phyloP scores from a whole-genome alignment of 2,797 vertebrate genomes.

The Mormyrops boulengeri region DNA sequence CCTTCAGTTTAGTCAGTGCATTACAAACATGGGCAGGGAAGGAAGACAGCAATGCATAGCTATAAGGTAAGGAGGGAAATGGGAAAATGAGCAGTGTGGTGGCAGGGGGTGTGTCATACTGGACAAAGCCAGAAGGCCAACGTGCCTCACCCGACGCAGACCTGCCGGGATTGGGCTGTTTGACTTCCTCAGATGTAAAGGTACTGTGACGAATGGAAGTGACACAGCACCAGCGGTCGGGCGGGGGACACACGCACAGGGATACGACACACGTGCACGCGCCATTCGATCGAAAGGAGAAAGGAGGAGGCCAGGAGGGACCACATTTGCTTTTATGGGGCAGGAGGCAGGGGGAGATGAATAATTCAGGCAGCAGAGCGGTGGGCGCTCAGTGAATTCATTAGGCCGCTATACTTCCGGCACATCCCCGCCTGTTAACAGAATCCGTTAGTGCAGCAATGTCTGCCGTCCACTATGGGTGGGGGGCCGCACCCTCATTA shows the following conservation, averaged over 20 bases:
- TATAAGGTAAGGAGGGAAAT: neutral
- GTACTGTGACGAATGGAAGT: neutral
- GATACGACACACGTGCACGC: constrained; percentile 21
- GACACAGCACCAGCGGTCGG: neutral
- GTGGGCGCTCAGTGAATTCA: constrained; percentile 29
- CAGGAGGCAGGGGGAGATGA: constrained; percentile 26
- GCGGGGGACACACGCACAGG: neutral
- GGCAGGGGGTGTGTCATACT: neutral
- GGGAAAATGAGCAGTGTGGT: neutral
- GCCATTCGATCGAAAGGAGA: neutral
- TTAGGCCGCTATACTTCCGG: constrained; percentile 20
- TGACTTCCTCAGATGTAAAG: neutral
- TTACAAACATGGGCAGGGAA: neutral
- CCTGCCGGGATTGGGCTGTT: neutral
- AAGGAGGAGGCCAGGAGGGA: constrained; percentile 12
- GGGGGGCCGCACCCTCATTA: neutral
- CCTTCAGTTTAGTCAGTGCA: neutral
- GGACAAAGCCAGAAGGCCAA: neutral
- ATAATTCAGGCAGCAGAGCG: constrained; percentile 35
- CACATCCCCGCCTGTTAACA: constrained; percentile 30
- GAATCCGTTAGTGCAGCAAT: constrained; percentile 26
- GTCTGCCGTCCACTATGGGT: constrained; percentile 2
- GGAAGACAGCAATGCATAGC: neutral
- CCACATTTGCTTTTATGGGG: constrained; percentile 26
- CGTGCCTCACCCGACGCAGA: neutral